Evolutionary conservation across 1,140 invertebrate species (phyloP).

Genomic region (Helicoverpa zea): DNA sequence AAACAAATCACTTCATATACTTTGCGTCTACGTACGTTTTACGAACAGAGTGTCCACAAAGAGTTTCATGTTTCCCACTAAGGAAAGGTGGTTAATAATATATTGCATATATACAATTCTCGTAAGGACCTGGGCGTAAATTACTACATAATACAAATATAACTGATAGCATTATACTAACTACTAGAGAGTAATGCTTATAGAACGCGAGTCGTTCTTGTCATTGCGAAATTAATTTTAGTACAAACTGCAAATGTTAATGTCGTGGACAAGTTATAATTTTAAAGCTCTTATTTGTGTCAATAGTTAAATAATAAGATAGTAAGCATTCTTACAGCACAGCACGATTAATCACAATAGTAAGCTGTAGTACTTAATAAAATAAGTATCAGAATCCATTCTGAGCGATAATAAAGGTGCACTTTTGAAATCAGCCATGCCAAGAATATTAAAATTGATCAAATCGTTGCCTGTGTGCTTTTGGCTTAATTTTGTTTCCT

Average conservation of each 20-base stretch:
- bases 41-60: constrained; percentile 12
- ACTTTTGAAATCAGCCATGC: background rate
- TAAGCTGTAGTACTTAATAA: background rate
- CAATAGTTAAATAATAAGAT: constrained; percentile 43
- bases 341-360: constrained; percentile 35
- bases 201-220: background rate
- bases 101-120: background rate
- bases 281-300: constrained; percentile 56
- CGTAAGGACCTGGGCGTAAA: background rate
- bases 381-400: background rate
- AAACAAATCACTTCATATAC: constrained; percentile 20
- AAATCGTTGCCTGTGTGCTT: background rate
- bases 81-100: background rate
- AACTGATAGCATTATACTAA: no score
- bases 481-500: background rate
- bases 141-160: no score
- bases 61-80: background rate
- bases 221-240: background rate
- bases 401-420: background rate
- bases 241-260: background rate
- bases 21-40: constrained; percentile 26
- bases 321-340: constrained; percentile 38
- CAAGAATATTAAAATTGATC: background rate
- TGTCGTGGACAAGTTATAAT: constrained; percentile 2
- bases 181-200: background rate